phyloP scores from a whole-genome alignment of 2,888 invertebrate species.

The Alitta virens region DNA sequence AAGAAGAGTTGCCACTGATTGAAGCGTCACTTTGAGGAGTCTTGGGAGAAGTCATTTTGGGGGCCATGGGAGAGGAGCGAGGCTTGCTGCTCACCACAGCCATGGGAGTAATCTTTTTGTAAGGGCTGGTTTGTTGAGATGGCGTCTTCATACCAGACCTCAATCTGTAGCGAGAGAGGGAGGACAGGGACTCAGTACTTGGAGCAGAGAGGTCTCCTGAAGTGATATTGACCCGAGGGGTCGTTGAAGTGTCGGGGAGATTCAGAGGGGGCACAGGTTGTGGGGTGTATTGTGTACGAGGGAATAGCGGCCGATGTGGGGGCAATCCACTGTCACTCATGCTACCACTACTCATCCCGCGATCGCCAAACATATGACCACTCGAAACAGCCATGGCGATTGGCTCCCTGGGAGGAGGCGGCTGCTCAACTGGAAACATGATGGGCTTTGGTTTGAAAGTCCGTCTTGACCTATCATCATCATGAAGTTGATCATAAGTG shows the following conservation, averaged over 20 bases:
- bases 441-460: constrained; percentile 64
- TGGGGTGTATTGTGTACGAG: constrained; percentile 72
- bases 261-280: constrained; percentile 21
- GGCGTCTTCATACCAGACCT: no score
- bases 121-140: constrained; percentile 37
- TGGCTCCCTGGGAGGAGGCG: constrained; percentile 64
- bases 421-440: constrained; percentile 67
- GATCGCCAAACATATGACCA: constrained; percentile 36
- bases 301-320: constrained; percentile 66
- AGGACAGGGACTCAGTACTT: no score
- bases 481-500: neutral
- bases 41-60: no score
- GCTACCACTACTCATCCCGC: no score
- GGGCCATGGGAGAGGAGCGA: no score
- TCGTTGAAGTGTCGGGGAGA: neutral
- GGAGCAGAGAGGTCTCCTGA: no score
- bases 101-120: constrained; percentile 38
- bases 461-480: constrained; percentile 24
- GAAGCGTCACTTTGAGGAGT: no score
- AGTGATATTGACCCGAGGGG: no score
- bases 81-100: no score
- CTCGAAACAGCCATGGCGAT: constrained; percentile 63
- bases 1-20: no score
- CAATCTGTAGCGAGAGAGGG: no score
- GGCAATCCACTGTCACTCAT: constrained; percentile 2